Evolutionary conservation across 1,140 invertebrate genomes (phyloP).

Genomic region (Zaprionus vittiger): DNA sequence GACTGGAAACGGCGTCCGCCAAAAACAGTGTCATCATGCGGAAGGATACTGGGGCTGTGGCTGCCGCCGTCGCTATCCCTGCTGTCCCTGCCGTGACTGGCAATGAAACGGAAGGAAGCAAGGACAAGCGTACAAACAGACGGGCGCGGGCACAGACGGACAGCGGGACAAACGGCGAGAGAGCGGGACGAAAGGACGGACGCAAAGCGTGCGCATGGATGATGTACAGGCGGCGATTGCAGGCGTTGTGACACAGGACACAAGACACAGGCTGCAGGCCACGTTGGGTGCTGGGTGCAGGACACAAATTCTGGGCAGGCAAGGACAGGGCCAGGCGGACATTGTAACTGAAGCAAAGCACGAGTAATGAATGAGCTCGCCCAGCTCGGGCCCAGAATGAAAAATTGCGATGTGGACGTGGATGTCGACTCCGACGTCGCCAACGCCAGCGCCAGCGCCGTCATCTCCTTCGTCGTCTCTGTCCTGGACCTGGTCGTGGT

Average conservation of each 20-base stretch:
- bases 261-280: slow-evolving; percentile 15
- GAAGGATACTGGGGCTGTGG: slow-evolving; percentile 74
- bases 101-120: slow-evolving; percentile 81
- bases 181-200: slow-evolving; percentile 40
- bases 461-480: slow-evolving; percentile 25
- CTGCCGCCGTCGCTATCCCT: slow-evolving; percentile 2
- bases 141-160: slow-evolving; percentile 32
- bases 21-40: slow-evolving; percentile 82
- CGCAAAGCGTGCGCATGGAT: slow-evolving; percentile 57
- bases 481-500: slow-evolving; percentile 25
- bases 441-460: neutral
- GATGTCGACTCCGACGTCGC: slow-evolving; percentile 20
- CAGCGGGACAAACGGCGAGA: neutral
- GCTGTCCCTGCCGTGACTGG: slow-evolving; percentile 39
- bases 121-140: slow-evolving; percentile 54
- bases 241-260: slow-evolving; percentile 50
- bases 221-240: slow-evolving; percentile 77
- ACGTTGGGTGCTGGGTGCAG: neutral
- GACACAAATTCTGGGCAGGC: slow-evolving; percentile 11
- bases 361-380: slow-evolving; percentile 72
- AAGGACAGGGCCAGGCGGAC: slow-evolving; percentile 34
- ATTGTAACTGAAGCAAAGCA: slow-evolving; percentile 60
- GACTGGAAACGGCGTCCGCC: slow-evolving; percentile 61
- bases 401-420: slow-evolving; percentile 66
- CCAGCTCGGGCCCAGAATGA: slow-evolving; percentile 59